Percentiles rank a stretch among this genome's conserved stretches.
Conservation (phyloP, 2,888 invertebrate genomes). For the Oxystoma pomonae region DNA sequence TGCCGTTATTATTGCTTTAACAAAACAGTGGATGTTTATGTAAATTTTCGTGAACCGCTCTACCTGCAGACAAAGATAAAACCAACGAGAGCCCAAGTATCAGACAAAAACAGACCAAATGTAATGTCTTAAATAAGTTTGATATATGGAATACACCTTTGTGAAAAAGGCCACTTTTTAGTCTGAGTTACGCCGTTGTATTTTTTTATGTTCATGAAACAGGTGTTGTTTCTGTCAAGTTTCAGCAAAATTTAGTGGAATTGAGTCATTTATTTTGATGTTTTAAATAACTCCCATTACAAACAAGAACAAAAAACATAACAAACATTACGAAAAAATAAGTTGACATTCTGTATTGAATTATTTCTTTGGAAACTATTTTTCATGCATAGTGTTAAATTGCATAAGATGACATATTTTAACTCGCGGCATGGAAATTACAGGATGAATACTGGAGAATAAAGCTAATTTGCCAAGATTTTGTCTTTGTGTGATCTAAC, state of each 20-base stretch:
- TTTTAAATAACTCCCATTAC: no score
- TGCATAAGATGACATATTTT: no score
- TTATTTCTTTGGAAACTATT: no score
- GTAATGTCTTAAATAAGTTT: neutral
- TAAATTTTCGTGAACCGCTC: conserved; percentile 13
- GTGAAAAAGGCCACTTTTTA: neutral
- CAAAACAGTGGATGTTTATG: conserved; percentile 23
- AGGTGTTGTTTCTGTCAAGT: neutral
- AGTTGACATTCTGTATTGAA: no score
- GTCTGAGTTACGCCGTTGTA: neutral
- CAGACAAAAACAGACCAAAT: neutral
- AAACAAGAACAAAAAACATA: no score
- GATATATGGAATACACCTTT: neutral
- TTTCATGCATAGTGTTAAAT: no score
- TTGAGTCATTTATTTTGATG: neutral
- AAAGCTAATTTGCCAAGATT: no score
- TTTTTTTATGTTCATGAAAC: neutral
- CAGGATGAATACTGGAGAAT: no score
- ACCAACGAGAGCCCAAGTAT: neutral
- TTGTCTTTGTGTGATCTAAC: no score
- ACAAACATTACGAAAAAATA: no score
- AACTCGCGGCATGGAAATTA: no score
- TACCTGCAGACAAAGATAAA: neutral
- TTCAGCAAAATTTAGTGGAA: neutral
- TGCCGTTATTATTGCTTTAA: conserved; percentile 19